A percentile compares a stretch with the other conserved stretches of the same genome.
Evolutionary conservation across 2,113 vertebrate species (phyloP).

Genomic region (Uria aalge): DNA sequence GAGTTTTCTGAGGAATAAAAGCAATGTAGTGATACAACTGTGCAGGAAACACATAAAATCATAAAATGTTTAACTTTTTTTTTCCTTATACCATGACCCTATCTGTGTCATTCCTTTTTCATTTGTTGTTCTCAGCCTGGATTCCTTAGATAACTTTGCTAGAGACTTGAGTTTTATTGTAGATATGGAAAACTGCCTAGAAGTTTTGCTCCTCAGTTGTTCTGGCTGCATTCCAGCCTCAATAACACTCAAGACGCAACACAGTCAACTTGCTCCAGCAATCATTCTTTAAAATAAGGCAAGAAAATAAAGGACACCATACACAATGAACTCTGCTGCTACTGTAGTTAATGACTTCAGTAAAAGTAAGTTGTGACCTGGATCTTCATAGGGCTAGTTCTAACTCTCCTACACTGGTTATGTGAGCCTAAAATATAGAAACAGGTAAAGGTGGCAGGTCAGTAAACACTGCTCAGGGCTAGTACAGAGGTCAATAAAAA

Average conservation of each 20-base stretch:
- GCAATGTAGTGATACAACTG: neutral
- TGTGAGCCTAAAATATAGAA: neutral
- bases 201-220: neutral
- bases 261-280: neutral
- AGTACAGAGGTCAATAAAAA: neutral
- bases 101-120: slow-evolving; percentile 28
- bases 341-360: neutral
- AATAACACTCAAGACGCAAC: neutral
- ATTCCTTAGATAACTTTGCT: slow-evolving; percentile 52
- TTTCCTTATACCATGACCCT: neutral
- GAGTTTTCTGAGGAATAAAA: neutral
- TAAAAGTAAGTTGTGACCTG: neutral
- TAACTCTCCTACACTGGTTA: neutral
- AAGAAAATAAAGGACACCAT: neutral
- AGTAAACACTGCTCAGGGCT: neutral
- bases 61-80: neutral
- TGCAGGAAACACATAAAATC: neutral
- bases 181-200: slow-evolving; percentile 27
- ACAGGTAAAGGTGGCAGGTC: neutral
- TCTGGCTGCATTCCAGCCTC: slow-evolving; percentile 12
- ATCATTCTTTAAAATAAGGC: neutral
- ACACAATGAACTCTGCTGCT: neutral
- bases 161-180: neutral
- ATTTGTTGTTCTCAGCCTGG: neutral
- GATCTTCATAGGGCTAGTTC: neutral